These are phyloP conservation scores for Gymnocephalus cernua DNA, from an alignment of 2,113 vertebrate species.

Conservation along the genomic window DNA sequence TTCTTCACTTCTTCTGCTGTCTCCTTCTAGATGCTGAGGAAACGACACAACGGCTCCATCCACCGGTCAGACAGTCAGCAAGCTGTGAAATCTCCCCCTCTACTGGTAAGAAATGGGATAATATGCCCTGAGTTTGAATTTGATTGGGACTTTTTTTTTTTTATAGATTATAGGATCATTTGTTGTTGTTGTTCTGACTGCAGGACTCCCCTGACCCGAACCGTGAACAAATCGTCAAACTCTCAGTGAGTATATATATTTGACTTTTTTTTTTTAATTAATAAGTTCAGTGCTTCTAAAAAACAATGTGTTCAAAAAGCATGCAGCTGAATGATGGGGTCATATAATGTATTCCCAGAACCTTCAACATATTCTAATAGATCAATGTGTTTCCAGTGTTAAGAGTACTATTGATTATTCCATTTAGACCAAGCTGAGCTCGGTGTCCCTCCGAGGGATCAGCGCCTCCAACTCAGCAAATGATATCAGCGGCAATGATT, in stretches of 20 bases:
- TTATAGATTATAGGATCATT: background rate
- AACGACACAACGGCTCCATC: constrained; percentile 88
- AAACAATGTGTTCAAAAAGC: background rate
- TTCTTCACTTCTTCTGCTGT: background rate
- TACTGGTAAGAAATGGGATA: constrained; percentile 87
- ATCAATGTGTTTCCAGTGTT: background rate
- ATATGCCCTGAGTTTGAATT: background rate
- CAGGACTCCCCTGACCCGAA: constrained; percentile 94
- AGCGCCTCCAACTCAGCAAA: constrained; percentile 91
- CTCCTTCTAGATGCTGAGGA: constrained; percentile 89
- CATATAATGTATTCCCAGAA: background rate
- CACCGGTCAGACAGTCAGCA: constrained; percentile 94
- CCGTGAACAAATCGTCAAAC: constrained; percentile 92
- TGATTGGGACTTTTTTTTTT: background rate
- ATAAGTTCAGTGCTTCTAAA: background rate
- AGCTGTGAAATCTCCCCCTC: constrained; percentile 93
- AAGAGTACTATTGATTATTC: constrained; percentile 23
- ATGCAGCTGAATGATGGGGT: background rate
- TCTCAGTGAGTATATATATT: constrained; percentile 89
- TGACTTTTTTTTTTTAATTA: background rate
- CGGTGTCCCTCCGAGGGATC: constrained; percentile 94
- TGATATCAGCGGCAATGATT: constrained; percentile 90
- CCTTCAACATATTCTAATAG: background rate
- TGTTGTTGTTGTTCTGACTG: background rate
- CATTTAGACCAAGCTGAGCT: constrained; percentile 94